Base-by-base conservation (phyloP, 2,797 vertebrate genomes). In the Sciurus carolinensis region DNA sequence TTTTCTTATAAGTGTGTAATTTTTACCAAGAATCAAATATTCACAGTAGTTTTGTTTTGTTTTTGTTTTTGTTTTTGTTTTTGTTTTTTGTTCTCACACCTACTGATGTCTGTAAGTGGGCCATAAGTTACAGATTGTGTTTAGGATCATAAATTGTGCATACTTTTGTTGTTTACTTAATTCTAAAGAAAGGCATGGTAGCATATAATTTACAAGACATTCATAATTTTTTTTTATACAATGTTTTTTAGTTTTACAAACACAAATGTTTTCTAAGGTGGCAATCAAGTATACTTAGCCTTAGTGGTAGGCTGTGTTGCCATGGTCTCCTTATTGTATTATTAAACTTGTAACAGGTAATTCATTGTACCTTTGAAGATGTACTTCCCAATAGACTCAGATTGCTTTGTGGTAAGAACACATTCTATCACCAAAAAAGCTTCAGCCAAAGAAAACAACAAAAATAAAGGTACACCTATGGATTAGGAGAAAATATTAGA, bases 1-100 rank as follows among this genome's bases (percentile, higher is more conserved):
- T 93, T 77, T 91, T 95, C 24, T 54, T 92, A 30, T n/a, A 95
- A 97, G 4, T 91, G 30, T 15, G 36, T 24, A 4, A 62, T 64
- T 96, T 75, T 97, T 66, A 88, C 83, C 94, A 96, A 81, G 39
- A 92, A 42, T 42, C 33, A 57, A 90, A 87, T 57, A 24, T 91
- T 92, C 44, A 57, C 52, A 89, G 7, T 87, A 11, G 44, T 47
- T 47, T 44, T 85, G 54, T 96, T 24, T 90, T 42, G 36, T 87
- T 14, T 64, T 85, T 92, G 22, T 89, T n/a, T 13, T 36, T 36
- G 36, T 36, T 36, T n/a, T 50, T 93, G 54, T 85, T 96, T 24
- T 90, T 42, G 36, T 87, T 14, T 64, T 85, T n/a, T 13, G 12
- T 50, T 80, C 20, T 84, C 28, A 90, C 28, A 15, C 22, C 39